These are phyloP conservation scores for Drosophila rubida DNA, from an alignment of 2,888 invertebrate species.

Conservation along the genomic window DNA sequence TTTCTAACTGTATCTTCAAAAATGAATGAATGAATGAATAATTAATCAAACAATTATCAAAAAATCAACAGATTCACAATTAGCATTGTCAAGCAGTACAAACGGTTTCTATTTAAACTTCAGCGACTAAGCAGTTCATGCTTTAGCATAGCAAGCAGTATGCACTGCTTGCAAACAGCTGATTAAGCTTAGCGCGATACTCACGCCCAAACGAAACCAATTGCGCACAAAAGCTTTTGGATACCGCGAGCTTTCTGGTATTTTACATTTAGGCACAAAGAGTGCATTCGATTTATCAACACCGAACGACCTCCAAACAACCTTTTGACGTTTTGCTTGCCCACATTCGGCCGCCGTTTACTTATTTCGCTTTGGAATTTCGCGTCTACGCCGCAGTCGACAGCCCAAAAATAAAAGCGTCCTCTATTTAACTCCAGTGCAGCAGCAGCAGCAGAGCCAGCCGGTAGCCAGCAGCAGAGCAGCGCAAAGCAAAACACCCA, in stretches of 20 bases:
- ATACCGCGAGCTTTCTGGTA: constrained; percentile 41
- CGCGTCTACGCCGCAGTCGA: constrained; percentile 56
- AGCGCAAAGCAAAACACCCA: constrained; percentile 51
- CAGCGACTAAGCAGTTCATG: background rate
- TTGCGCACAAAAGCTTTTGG: constrained; percentile 39
- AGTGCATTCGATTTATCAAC: constrained; percentile 49
- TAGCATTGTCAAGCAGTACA: background rate
- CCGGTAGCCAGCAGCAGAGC: constrained; percentile 67
- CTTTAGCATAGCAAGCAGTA: constrained; percentile 33
- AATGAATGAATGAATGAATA: no score
- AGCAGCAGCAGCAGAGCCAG: constrained; percentile 81
- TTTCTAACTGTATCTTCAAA: no score
- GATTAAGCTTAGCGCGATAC: background rate
- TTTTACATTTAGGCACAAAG: constrained; percentile 56
- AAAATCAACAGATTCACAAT: no score
- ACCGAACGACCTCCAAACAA: constrained; percentile 82
- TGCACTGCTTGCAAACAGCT: background rate
- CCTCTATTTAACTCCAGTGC: constrained; percentile 82
- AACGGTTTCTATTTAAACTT: background rate
- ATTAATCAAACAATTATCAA: no score
- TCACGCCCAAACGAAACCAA: background rate
- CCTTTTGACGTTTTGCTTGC: constrained; percentile 82
- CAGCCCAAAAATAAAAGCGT: constrained; percentile 78
- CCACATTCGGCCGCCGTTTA: constrained; percentile 50
- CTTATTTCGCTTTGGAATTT: constrained; percentile 76